These are phyloP conservation scores for Acanthurus tractus DNA, from an alignment of 2,797 vertebrate genomes.

Conservation along the genomic window DNA sequence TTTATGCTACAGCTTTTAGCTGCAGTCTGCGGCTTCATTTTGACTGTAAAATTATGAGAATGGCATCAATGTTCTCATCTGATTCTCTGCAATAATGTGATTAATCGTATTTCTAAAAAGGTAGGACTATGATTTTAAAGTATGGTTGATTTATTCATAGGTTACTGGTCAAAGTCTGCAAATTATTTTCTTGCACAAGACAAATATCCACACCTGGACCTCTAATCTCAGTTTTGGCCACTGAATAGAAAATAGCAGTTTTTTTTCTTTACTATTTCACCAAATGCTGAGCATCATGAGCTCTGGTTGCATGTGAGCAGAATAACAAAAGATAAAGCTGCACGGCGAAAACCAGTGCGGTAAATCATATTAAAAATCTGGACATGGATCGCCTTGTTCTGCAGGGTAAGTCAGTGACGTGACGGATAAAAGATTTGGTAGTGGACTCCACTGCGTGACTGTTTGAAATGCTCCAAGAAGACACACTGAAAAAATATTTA, in stretches of 20 bases:
- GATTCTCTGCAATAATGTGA: neutral
- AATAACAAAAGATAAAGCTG: neutral
- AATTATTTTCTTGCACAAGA: neutral
- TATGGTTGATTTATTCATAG: neutral
- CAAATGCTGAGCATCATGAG: conserved; percentile 6
- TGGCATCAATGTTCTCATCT: neutral
- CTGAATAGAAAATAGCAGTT: neutral
- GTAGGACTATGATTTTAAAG: neutral
- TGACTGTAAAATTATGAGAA: neutral
- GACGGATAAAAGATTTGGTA: neutral
- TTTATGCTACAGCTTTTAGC: neutral
- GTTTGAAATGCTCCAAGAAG: conserved; percentile 21
- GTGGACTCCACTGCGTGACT: conserved; percentile 10
- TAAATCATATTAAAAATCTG: neutral
- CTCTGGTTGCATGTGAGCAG: neutral
- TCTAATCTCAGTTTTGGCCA: neutral
- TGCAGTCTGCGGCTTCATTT: neutral
- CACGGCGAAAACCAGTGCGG: neutral
- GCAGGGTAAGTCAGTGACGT: neutral
- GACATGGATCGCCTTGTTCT: neutral
- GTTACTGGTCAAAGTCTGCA: too few relatives aligned
- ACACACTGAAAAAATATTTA: conserved; percentile 48
- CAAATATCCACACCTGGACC: too few relatives aligned
- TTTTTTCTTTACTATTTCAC: neutral
- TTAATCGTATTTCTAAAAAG: neutral